A percentile compares a stretch with the other conserved stretches of the same genome.
phyloP scores from a whole-genome alignment of 2,113 vertebrate genomes.

The Tychaedon coryphoeus region DNA sequence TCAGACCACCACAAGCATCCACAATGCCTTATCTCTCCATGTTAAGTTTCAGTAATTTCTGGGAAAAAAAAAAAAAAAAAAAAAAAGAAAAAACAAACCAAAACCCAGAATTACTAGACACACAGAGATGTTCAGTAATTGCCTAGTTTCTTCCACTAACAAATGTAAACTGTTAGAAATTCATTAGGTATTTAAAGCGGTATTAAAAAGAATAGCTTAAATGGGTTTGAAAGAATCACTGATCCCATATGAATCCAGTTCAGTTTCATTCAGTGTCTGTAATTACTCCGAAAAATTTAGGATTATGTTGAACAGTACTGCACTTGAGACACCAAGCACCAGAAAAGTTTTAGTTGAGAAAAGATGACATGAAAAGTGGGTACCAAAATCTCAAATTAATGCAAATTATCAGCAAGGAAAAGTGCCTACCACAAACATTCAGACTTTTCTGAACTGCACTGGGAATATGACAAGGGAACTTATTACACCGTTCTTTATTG shows the following conservation, averaged over 20 bases:
- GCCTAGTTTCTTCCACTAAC: neutral
- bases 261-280: neutral
- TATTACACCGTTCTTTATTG: neutral
- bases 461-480: neutral
- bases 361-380: neutral
- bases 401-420: neutral
- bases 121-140: neutral
- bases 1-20: neutral
- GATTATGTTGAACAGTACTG: neutral
- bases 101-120: neutral
- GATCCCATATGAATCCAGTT: neutral
- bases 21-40: fast-evolving
- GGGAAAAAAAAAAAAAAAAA: too few species aligned
- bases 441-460: neutral
- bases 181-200: neutral
- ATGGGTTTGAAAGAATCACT: neutral
- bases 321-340: neutral
- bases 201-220: neutral
- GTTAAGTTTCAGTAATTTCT: neutral
- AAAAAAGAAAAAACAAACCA: fast-evolving
- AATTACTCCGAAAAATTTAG: neutral
- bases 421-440: neutral
- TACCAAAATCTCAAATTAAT: neutral
- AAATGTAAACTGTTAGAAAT: neutral
- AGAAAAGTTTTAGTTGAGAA: neutral